phyloP scores from a whole-genome alignment of 2,113 vertebrate genomes.

The Thermophis baileyi region DNA sequence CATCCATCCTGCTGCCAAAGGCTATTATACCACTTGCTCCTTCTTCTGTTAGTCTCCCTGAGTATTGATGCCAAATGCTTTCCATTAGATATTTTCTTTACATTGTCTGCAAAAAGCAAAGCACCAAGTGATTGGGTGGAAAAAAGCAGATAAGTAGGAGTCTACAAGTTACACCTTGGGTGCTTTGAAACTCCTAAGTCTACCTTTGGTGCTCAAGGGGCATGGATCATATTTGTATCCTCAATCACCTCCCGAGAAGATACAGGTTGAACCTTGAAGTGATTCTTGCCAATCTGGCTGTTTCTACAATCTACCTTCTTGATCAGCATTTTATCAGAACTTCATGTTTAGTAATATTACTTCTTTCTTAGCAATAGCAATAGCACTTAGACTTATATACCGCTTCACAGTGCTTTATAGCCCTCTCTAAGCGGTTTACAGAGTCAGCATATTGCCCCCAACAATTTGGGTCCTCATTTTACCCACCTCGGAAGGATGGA shows the following conservation, averaged over 20 bases:
- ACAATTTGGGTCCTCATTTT: no score
- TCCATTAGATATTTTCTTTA: slow-evolving; percentile 30
- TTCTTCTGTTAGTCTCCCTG: neutral
- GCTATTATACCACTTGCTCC: neutral
- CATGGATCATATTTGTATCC: neutral
- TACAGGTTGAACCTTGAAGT: neutral
- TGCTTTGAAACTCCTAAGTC: neutral
- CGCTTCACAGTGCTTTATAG: no score
- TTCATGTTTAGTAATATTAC: neutral
- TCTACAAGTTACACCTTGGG: neutral
- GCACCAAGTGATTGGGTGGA: neutral
- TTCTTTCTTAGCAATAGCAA: no score
- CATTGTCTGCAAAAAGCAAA: neutral
- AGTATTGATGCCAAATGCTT: neutral
- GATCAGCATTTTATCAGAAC: neutral
- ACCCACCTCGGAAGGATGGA: no score
- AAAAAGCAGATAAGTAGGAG: neutral
- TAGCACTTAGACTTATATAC: no score
- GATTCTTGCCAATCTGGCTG: neutral
- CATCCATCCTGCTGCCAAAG: neutral
- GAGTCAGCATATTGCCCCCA: no score
- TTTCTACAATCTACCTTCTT: neutral
- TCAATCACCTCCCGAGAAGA: neutral
- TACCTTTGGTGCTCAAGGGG: neutral
- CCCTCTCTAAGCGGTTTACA: no score